Base-by-base conservation (phyloP, 2,797 vertebrate species). In the Gambusia yucatana region DNA sequence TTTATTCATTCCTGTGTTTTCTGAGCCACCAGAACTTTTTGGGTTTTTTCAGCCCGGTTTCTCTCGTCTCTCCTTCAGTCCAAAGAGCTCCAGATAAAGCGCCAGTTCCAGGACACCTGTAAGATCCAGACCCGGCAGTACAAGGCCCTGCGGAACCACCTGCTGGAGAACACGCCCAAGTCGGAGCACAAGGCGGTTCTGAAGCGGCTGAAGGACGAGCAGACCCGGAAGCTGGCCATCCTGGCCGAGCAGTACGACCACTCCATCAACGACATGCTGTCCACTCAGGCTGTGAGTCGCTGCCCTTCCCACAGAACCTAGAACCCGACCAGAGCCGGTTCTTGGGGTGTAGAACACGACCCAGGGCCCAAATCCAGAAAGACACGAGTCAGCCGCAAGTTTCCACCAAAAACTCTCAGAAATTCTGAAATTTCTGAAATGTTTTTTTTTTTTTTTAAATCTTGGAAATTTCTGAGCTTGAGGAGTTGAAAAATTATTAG, bases 231-330 rank as follows among this genome's bases (percentile, higher is more conserved):
- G 90, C 96, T 98, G 95, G 97, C 97, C 82, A 97, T 98, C 93
- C 95, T 98, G 91, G 97, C 97, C 0, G 97, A 98, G 94, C 97
- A 98, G 93, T 98, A 98, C 39, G 97, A 98, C 96, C 97, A 98
- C 96, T 97, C 97, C 95, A 98, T 98, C 96, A 98, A 97, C 77
- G 97, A 98, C 79, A 98, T 98, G 97, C 97, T 98, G 94, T 98
- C 97, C 94, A 98, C 97, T 44, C 97, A 98, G 96, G 97, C 97
- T 92, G 97, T 98, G 96, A 96, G 96, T 96, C 50, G 22, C 50
- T 52, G 25, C 22, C 50, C 7, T 3, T 52, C 50, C 50, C 22
- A 9, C 50, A 52, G 20, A 52, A 7, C 6, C 48, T 20, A 22
- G 48, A 48, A 50, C 50, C 22, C 3, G 20, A 22, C 20, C 48